phyloP scores from a whole-genome alignment of 2,888 invertebrate species.

The Polylopha cassiicola region DNA sequence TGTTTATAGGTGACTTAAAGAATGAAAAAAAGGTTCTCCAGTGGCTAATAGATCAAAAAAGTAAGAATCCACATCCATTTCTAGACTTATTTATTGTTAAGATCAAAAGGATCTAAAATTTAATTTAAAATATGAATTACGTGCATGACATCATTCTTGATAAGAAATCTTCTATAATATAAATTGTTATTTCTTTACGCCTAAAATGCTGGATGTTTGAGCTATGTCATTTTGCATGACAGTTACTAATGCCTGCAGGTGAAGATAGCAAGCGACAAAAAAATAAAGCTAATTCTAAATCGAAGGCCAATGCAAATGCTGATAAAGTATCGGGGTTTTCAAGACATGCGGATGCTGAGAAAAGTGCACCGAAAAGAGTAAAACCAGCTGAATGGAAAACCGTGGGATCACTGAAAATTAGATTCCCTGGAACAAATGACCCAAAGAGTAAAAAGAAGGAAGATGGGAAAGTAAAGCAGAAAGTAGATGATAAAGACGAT shows the following conservation, averaged over 20 bases:
- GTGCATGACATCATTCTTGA: slow-evolving; percentile 76
- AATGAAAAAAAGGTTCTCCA: slow-evolving; percentile 96
- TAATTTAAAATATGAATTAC: slow-evolving; percentile 52
- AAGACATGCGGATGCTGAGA: slow-evolving; percentile 36
- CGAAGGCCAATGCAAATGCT: slow-evolving; percentile 74
- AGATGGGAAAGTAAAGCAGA: slow-evolving; percentile 24
- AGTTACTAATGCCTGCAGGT: slow-evolving; percentile 79
- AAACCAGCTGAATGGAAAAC: slow-evolving; percentile 46
- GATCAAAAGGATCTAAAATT: slow-evolving; percentile 38
- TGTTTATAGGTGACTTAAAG: slow-evolving; percentile 92
- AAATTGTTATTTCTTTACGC: slow-evolving; percentile 57
- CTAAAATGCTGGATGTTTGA: slow-evolving; percentile 75
- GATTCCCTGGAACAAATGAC: slow-evolving; percentile 33
- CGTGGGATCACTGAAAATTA: slow-evolving; percentile 56
- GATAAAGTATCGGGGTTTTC: slow-evolving; percentile 56
- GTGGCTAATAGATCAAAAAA: slow-evolving; percentile 97
- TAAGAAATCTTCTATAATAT: slow-evolving; percentile 37
- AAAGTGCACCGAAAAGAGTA: slow-evolving; percentile 31
- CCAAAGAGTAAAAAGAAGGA: slow-evolving; percentile 29
- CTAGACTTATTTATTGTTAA: slow-evolving; percentile 39
- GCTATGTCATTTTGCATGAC: slow-evolving; percentile 78
- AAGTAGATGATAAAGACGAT: slow-evolving; percentile 30
- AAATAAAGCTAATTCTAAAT: slow-evolving; percentile 67
- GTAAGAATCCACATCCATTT: slow-evolving; percentile 87
- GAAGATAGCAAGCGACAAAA: slow-evolving; percentile 73